Evolutionary conservation across 37 sponge, comb jelly and placozoan species (phyloP).

Genomic region (Cladorhizidae sp.): DNA sequence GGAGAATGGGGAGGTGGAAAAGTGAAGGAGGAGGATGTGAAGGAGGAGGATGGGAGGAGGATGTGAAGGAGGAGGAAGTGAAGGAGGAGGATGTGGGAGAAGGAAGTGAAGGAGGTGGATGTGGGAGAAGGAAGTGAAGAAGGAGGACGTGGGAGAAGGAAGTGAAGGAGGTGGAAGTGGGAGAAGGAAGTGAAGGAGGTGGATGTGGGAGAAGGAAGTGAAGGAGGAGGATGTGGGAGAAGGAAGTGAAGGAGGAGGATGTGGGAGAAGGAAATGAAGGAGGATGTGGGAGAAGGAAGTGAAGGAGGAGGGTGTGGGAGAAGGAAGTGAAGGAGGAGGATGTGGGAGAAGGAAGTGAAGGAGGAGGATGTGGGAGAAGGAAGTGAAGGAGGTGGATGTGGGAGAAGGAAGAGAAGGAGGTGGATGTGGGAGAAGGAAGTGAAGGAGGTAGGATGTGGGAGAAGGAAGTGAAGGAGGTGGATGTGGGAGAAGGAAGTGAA

Average conservation of each 20-base stretch:
- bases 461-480: background rate
- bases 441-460: background rate
- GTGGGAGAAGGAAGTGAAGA: background rate
- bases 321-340: constrained; percentile 68
- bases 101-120: background rate
- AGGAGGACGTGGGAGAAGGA: background rate
- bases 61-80: background rate
- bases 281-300: background rate
- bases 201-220: background rate
- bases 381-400: background rate
- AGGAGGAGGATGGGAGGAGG: background rate
- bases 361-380: constrained; percentile 21
- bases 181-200: constrained; percentile 67
- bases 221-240: background rate
- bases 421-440: background rate
- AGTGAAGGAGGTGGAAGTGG: constrained; percentile 12
- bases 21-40: constrained; percentile 2
- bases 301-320: background rate
- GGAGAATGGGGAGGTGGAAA: background rate
- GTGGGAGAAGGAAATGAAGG: background rate
- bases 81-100: background rate
- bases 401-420: background rate
- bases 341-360: constrained; percentile 68
- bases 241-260: background rate
- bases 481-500: constrained; percentile 61